A percentile compares a stretch with the other conserved stretches of the same genome.
phyloP scores from a whole-genome alignment of 2,113 vertebrate genomes.

The Thalassarche chlororhynchos region DNA sequence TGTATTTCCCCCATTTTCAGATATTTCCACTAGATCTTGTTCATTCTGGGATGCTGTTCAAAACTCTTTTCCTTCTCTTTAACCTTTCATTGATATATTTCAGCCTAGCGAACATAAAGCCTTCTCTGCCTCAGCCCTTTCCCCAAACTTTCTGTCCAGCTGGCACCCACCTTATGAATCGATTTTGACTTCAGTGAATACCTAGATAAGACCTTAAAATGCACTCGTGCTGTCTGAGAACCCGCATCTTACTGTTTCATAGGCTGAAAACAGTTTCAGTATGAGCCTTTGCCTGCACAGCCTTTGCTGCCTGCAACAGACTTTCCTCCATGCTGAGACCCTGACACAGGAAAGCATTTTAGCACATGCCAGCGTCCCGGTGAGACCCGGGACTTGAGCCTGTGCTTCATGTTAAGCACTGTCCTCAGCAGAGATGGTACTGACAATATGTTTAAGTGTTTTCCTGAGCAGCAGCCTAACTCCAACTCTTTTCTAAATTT shows the following conservation, averaged over 20 bases:
- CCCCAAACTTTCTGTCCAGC: background rate
- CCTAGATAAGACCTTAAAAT: background rate
- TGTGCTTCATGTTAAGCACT: background rate
- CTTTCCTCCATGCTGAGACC: background rate
- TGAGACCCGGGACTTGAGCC: background rate
- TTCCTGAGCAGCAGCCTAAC: background rate
- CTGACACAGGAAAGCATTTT: background rate
- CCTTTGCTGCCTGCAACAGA: background rate
- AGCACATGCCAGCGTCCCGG: background rate
- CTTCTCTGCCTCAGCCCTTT: background rate
- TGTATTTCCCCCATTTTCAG: slow-evolving; percentile 20
- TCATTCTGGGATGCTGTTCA: slow-evolving; percentile 30
- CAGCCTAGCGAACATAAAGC: background rate
- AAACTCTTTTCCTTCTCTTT: background rate
- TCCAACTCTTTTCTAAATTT: background rate
- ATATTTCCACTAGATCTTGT: slow-evolving; percentile 36
- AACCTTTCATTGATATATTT: slow-evolving; percentile 19
- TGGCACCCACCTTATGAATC: background rate
- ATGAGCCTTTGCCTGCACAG: background rate
- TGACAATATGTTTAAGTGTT: background rate
- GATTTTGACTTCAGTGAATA: background rate
- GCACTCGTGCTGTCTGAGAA: background rate
- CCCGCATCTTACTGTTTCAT: background rate
- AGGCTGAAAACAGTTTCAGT: background rate
- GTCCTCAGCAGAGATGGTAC: background rate